phyloP scores from a whole-genome alignment of 2,797 vertebrate species.

The Sylvilagus floridanus region DNA sequence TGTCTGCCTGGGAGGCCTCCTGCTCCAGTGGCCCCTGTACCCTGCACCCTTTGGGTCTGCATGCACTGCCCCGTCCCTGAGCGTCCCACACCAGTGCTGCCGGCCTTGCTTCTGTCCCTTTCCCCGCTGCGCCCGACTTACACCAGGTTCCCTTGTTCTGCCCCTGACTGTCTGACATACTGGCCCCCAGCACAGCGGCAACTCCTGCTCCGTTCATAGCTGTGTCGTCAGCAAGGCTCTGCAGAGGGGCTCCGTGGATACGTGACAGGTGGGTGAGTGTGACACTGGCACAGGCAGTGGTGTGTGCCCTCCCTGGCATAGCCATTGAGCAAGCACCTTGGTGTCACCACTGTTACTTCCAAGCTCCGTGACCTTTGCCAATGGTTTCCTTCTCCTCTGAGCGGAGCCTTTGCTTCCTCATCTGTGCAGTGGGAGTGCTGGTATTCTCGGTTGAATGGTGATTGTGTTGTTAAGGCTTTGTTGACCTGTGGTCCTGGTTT shows the following conservation, averaged over 20 bases:
- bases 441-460: not conserved
- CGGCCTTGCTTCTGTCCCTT: too few relatives aligned
- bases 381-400: not conserved
- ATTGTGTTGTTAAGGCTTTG: not conserved
- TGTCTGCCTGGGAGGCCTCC: not conserved
- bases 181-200: not conserved
- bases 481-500: accelerated
- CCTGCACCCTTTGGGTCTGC: not conserved
- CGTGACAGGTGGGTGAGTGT: accelerated
- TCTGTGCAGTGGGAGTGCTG: not conserved
- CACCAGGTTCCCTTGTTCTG: too few relatives aligned
- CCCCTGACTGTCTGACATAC: too few relatives aligned
- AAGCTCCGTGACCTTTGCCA: not conserved
- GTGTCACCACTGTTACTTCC: not conserved
- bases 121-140: too few relatives aligned
- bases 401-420: conserved; percentile 22
- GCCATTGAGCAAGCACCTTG: not conserved
- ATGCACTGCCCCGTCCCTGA: not conserved
- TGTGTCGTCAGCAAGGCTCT: not conserved
- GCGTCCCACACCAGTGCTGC: not conserved
- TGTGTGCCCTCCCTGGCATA: not conserved
- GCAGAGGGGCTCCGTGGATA: accelerated
- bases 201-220: not conserved
- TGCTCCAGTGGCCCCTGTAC: not conserved
- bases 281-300: too few relatives aligned